Conservation (phyloP, 2,888 invertebrate genomes). For the Spodoptera littoralis region DNA sequence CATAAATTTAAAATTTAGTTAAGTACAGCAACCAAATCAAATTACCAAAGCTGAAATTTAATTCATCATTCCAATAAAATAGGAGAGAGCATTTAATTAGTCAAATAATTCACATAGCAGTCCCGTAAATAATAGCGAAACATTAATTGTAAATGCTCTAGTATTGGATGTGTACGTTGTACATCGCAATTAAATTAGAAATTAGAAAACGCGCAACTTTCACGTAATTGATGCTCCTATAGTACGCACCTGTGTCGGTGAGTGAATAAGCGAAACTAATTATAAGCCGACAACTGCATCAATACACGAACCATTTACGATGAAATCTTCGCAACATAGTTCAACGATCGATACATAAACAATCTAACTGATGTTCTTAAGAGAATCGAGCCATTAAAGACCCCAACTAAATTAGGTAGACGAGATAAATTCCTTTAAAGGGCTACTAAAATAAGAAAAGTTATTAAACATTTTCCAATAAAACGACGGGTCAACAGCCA, state of each 20-base stretch:
- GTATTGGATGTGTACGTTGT: slow-evolving; percentile 46
- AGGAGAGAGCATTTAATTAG: slow-evolving; percentile 9
- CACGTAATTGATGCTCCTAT: slow-evolving; percentile 74
- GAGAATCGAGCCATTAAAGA: slow-evolving; percentile 22
- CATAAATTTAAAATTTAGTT: too few relatives aligned
- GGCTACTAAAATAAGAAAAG: slow-evolving; percentile 31
- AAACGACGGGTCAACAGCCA: slow-evolving; percentile 51
- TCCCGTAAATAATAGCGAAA: slow-evolving; percentile 20
- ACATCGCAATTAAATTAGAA: slow-evolving; percentile 74
- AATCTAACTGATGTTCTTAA: slow-evolving; percentile 19
- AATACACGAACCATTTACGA: slow-evolving; percentile 49
- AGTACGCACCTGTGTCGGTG: slow-evolving; percentile 61
- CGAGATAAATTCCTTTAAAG: slow-evolving; percentile 31
- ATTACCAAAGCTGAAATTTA: neutral
- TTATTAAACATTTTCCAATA: slow-evolving; percentile 25
- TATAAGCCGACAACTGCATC: slow-evolving; percentile 63
- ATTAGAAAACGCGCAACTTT: slow-evolving; percentile 78
- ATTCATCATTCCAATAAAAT: slow-evolving; percentile 3
- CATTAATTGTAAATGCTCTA: slow-evolving; percentile 41
- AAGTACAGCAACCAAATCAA: too few relatives aligned
- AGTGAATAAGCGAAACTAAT: slow-evolving; percentile 78
- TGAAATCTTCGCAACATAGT: slow-evolving; percentile 40
- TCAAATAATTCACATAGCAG: slow-evolving; percentile 3
- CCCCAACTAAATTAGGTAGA: slow-evolving; percentile 29
- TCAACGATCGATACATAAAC: slow-evolving; percentile 36